Percentiles rank a stretch among this genome's conserved stretches.
These are phyloP conservation scores for Ciconia maguari DNA, from an alignment of 2,113 vertebrate genomes.

Conservation along the genomic window DNA sequence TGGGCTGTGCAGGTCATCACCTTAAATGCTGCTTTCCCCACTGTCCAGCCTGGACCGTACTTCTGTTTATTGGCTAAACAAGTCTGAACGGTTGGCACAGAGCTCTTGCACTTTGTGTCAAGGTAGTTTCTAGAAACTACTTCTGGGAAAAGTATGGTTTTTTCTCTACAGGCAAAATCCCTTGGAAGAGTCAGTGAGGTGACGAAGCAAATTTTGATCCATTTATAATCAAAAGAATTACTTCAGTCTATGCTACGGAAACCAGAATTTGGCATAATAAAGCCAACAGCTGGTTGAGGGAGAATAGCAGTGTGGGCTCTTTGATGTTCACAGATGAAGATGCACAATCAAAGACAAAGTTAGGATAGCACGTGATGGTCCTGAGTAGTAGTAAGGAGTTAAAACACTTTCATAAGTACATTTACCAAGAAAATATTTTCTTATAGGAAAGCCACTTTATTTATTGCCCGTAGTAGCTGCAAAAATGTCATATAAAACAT, in stretches of 20 bases:
- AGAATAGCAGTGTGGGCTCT: neutral
- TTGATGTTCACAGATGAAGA: neutral
- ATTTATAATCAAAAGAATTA: neutral
- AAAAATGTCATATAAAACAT: neutral
- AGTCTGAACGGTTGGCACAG: neutral
- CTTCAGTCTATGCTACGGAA: neutral
- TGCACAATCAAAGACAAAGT: neutral
- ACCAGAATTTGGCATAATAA: conserved; percentile 4
- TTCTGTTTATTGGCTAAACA: neutral
- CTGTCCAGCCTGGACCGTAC: neutral
- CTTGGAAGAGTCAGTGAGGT: neutral
- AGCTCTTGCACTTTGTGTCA: neutral
- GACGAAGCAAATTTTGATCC: neutral
- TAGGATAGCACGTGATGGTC: neutral
- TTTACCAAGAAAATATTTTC: neutral
- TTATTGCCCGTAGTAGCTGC: neutral
- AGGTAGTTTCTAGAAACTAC: neutral
- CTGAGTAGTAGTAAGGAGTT: neutral
- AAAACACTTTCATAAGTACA: neutral
- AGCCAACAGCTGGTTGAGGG: neutral
- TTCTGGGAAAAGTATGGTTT: neutral
- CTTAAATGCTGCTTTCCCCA: neutral
- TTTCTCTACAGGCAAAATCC: neutral
- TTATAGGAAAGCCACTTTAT: neutral
- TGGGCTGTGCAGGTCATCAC: neutral